Evolutionary conservation across 2,888 invertebrate genomes (phyloP).

Genomic region (Drosophila pseudotakahashii): DNA sequence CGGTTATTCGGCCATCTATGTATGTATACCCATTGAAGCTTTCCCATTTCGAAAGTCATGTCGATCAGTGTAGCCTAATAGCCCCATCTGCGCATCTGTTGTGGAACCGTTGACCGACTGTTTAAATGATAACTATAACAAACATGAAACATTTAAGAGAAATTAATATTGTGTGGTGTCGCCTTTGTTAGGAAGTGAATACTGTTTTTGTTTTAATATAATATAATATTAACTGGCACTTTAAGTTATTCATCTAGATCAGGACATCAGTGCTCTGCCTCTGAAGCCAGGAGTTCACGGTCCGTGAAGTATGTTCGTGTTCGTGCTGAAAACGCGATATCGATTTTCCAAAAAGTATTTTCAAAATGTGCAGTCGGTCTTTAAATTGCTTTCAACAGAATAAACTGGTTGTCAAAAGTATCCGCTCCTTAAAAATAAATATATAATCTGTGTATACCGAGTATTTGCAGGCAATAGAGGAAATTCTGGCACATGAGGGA

Average conservation of each 20-base stretch:
- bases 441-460: background rate
- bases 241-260: too few species aligned
- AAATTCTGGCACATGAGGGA: background rate
- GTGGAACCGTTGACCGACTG: conserved; percentile 2
- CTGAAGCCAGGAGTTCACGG: background rate
- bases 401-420: too few species aligned
- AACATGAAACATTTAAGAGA: background rate
- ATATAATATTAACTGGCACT: too few species aligned
- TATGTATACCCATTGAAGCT: background rate
- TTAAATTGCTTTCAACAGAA: background rate
- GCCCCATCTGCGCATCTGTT: background rate
- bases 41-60: conserved; percentile 3
- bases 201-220: background rate
- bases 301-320: background rate
- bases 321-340: conserved; percentile 2
- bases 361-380: background rate
- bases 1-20: background rate
- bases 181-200: background rate
- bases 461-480: background rate
- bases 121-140: conserved; percentile 8
- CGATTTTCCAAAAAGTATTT: background rate
- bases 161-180: conserved; percentile 4
- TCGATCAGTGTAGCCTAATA: conserved; percentile 1
- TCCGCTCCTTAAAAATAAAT: background rate
- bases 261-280: background rate